Evolutionary conservation across 2,888 invertebrate genomes (phyloP).

Genomic region (Digitonthophagus gazella): DNA sequence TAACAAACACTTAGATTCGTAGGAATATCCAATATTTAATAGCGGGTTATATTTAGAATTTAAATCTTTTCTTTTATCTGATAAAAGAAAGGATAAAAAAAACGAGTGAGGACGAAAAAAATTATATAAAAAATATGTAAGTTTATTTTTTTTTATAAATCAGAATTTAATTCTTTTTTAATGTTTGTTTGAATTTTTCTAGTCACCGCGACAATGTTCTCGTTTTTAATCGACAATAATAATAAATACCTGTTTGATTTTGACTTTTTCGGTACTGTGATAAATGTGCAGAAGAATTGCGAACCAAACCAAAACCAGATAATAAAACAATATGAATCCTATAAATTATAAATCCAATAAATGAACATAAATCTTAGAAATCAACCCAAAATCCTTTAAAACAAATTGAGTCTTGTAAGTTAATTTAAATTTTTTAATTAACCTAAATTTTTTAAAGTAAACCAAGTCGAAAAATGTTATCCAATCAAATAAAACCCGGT

Average conservation of each 20-base stretch:
- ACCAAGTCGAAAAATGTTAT: no score
- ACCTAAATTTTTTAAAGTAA: no score
- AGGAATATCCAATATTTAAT: conserved; percentile 34
- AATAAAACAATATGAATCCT: no score
- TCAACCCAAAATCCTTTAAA: no score
- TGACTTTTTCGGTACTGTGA: conserved; percentile 41
- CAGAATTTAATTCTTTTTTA: neutral
- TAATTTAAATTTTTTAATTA: no score
- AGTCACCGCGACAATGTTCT: conserved; percentile 40
- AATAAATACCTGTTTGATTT: conserved; percentile 31
- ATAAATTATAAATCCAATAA: no score
- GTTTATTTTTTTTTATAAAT: no score
- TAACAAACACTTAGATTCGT: conserved; percentile 23
- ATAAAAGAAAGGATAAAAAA: conserved; percentile 7
- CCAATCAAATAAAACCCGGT: no score
- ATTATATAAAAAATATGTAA: neutral
- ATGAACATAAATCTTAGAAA: no score
- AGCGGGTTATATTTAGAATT: no score
- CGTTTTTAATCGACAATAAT: conserved; percentile 38
- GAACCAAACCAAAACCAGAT: conserved; percentile 17
- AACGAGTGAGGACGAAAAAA: neutral
- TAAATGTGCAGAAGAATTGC: conserved; percentile 36
- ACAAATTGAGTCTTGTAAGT: no score
- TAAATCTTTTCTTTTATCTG: no score
- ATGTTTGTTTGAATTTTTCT: conserved; percentile 35